A percentile compares a stretch with the other conserved stretches of the same genome.
Evolutionary conservation across 2,797 vertebrate genomes (phyloP).

Genomic region (Pseudopleuronectes americanus): DNA sequence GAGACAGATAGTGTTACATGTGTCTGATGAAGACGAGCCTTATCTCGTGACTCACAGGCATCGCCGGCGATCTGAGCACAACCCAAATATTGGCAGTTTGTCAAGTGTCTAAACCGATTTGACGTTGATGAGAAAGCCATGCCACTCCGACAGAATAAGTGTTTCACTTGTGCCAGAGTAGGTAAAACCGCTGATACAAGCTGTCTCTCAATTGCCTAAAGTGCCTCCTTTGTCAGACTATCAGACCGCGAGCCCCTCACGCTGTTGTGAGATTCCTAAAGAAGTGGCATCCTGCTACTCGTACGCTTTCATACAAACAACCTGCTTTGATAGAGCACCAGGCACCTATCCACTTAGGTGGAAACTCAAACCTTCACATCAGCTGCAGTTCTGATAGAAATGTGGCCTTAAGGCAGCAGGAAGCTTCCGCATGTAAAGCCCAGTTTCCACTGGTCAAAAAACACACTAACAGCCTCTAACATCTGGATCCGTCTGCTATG

Average conservation of each 20-base stretch:
- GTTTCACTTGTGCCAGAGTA: conserved; percentile 70
- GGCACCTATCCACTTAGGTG: conserved; percentile 36
- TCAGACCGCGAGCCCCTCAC: conserved; percentile 54
- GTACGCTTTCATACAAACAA: conserved; percentile 11
- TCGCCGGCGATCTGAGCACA: conserved; percentile 50
- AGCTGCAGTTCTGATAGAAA: conserved; percentile 28
- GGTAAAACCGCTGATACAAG: conserved; percentile 80
- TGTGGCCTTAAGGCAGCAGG: conserved; percentile 15
- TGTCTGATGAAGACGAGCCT: conserved; percentile 48
- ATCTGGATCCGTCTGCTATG: no score
- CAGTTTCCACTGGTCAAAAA: no score
- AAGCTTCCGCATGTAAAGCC: conserved; percentile 1
- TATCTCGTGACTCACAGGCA: conserved; percentile 56
- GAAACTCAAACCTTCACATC: conserved; percentile 26
- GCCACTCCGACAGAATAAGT: conserved; percentile 69
- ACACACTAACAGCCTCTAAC: no score
- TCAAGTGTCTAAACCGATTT: conserved; percentile 75
- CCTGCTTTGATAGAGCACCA: conserved; percentile 53
- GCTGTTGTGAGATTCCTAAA: conserved; percentile 55
- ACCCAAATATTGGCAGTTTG: conserved; percentile 72
- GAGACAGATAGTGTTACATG: conserved; percentile 34
- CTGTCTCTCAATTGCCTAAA: conserved; percentile 74
- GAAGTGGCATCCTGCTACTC: conserved; percentile 55
- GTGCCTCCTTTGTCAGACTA: conserved; percentile 75
- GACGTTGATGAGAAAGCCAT: conserved; percentile 74